Percentiles rank a stretch among this genome's conserved stretches.
phyloP scores from a whole-genome alignment of 1,140 invertebrate genomes.

The Lysiphlebus fabarum region DNA sequence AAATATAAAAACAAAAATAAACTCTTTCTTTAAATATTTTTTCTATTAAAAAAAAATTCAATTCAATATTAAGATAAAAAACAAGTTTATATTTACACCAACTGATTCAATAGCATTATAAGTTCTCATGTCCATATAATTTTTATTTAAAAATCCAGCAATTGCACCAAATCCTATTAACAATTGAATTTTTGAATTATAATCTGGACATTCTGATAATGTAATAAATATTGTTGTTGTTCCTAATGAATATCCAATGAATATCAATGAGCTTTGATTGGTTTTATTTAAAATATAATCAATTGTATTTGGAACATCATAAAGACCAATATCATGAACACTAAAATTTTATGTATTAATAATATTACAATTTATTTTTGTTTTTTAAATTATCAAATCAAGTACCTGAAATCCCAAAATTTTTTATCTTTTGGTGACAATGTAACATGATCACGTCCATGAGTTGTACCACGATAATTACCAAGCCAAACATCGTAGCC shows the following conservation, averaged over 20 bases:
- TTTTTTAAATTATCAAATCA: neutral
- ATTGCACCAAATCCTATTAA: neutral
- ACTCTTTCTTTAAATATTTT: too few species aligned
- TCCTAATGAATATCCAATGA: neutral
- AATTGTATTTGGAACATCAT: neutral
- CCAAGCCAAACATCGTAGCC: slow-evolving; percentile 58
- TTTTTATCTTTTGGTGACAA: slow-evolving; percentile 39
- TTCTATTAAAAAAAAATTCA: too few species aligned
- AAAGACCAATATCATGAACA: neutral
- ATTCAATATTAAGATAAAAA: neutral
- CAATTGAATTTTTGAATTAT: neutral
- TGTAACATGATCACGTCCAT: slow-evolving; percentile 42
- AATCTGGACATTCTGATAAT: neutral
- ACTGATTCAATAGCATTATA: neutral
- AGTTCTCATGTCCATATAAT: neutral
- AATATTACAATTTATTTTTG: neutral
- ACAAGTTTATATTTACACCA: neutral
- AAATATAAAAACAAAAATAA: too few species aligned
- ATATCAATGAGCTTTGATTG: neutral
- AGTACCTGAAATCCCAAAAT: slow-evolving; percentile 55
- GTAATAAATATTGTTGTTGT: neutral
- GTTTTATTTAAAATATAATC: neutral
- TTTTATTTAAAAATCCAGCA: neutral
- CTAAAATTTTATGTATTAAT: neutral
- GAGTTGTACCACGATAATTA: slow-evolving; percentile 54